A percentile compares a stretch with the other conserved stretches of the same genome.
These are phyloP conservation scores for Rutpela maculata DNA, from an alignment of 2,888 invertebrate genomes.

Conservation along the genomic window DNA sequence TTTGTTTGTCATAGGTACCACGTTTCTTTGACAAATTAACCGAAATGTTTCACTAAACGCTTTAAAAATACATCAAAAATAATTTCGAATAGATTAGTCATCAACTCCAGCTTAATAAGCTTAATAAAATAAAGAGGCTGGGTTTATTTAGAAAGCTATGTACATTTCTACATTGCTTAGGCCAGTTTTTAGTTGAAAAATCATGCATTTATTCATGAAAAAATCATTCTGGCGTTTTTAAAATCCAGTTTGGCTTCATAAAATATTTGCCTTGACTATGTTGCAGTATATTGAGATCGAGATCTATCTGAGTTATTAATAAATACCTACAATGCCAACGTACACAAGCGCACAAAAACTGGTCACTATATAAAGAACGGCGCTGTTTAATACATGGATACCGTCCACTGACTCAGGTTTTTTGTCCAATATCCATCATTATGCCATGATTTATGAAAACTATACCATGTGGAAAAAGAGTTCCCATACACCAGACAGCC, in stretches of 20 bases:
- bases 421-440: constrained; percentile 45
- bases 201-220: neutral
- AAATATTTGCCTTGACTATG: constrained; percentile 8
- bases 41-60: no score
- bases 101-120: no score
- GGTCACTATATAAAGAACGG: constrained; percentile 42
- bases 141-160: no score
- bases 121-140: no score
- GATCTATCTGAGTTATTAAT: constrained; percentile 46
- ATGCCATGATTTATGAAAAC: constrained; percentile 46
- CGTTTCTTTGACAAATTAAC: no score
- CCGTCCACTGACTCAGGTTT: constrained; percentile 43
- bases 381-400: constrained; percentile 41
- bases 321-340: constrained; percentile 44
- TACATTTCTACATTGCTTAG: neutral
- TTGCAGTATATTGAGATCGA: constrained; percentile 41
- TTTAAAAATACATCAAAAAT: no score
- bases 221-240: neutral
- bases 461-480: constrained; percentile 22
- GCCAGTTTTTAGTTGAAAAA: neutral
- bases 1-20: no score
- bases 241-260: constrained; percentile 37
- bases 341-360: constrained; percentile 44
- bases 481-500: constrained; percentile 30
- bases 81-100: no score